Percentiles rank a stretch among this genome's conserved stretches.
Conservation (phyloP, 2,797 vertebrate genomes). For the Sciaenops ocellatus region DNA sequence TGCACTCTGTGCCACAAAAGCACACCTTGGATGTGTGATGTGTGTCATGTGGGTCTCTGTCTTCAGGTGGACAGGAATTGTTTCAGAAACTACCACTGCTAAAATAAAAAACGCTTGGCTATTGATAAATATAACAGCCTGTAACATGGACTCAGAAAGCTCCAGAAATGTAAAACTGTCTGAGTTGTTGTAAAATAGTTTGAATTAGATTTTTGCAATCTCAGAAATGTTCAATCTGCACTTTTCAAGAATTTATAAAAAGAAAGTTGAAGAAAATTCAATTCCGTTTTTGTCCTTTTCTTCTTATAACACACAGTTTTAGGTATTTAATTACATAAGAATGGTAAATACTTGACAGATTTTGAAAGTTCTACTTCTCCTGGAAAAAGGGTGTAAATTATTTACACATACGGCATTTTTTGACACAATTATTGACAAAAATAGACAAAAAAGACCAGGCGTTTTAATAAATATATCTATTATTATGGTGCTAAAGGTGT, state of each 20-base stretch:
- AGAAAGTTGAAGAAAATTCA: neutral
- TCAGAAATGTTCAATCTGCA: neutral
- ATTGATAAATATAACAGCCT: neutral
- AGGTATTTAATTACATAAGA: neutral
- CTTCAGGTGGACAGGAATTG: neutral
- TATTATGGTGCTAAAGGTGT: too few species aligned
- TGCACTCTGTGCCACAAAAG: neutral
- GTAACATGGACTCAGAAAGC: neutral
- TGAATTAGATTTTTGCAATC: neutral
- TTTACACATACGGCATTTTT: too few species aligned
- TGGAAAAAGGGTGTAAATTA: constrained; percentile 3
- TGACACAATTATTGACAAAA: too few species aligned
- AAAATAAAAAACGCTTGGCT: neutral
- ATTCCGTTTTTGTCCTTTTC: neutral
- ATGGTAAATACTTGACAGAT: neutral
- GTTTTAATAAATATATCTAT: too few species aligned
- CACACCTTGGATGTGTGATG: neutral
- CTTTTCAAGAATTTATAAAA: neutral
- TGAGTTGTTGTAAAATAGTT: neutral
- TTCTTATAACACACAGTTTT: neutral
- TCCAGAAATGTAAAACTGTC: too few species aligned
- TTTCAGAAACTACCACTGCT: neutral
- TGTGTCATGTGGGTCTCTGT: neutral
- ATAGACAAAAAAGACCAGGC: too few species aligned
- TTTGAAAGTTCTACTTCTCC: neutral